A percentile compares a stretch with the other conserved stretches of the same genome.
phyloP scores from a whole-genome alignment of 2,888 invertebrate species.

The Oeneis ivallda region DNA sequence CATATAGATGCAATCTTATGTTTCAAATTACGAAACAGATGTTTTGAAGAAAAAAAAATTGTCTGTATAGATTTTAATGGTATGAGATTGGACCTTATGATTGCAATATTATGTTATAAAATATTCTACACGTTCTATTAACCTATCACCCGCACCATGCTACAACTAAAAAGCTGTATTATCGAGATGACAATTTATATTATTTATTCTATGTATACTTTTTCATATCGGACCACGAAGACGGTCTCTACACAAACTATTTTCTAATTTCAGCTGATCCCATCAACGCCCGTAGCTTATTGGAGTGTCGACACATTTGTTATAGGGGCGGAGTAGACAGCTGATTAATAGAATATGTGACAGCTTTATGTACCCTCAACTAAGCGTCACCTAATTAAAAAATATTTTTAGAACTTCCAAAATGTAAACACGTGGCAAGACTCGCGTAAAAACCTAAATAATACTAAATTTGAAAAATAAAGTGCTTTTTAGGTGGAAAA shows the following conservation, averaged over 20 bases:
- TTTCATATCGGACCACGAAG: conserved; percentile 5
- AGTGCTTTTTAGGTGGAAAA: neutral
- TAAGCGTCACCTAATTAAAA: conserved; percentile 20
- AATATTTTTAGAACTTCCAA: conserved; percentile 14
- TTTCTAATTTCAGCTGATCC: conserved; percentile 55
- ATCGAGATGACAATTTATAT: neutral
- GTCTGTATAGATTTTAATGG: too few relatives aligned
- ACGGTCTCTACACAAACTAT: conserved; percentile 41
- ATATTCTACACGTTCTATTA: too few relatives aligned
- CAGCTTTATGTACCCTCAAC: conserved; percentile 33
- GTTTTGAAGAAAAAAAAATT: too few relatives aligned
- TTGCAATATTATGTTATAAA: too few relatives aligned
- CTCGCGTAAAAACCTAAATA: neutral
- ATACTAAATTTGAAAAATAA: neutral
- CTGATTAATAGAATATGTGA: conserved; percentile 65
- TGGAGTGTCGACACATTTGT: conserved; percentile 73
- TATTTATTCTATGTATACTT: neutral
- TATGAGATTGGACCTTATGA: too few relatives aligned
- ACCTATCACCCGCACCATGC: too few relatives aligned
- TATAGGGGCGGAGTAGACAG: conserved; percentile 50
- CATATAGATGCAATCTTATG: too few relatives aligned
- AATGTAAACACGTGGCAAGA: neutral
- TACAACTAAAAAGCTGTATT: neutral
- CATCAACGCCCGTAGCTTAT: conserved; percentile 54
- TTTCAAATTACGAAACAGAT: too few relatives aligned